Base-by-base conservation (phyloP, 2,888 invertebrate species). In the Drosophila fulvimacula region DNA sequence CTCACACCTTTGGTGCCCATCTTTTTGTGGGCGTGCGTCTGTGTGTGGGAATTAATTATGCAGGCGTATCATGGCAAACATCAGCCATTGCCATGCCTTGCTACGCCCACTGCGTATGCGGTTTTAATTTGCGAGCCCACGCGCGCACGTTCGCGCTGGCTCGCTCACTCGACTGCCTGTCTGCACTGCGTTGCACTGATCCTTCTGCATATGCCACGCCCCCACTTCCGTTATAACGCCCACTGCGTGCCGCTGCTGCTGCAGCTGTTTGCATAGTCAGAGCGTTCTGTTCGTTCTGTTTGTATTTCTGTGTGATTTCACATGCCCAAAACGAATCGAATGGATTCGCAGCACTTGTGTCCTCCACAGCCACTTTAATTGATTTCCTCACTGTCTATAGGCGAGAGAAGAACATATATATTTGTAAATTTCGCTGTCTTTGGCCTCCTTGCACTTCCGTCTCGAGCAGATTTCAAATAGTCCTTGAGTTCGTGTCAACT, bases 51-150 rank as follows among this genome's bases (percentile, higher is more conserved):
- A 83, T 86, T 88, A 86, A 86, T 86, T 86, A 86, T 86, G 87
- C 88, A 86, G 81, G 86, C 85, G 76, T 86, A 88, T 86, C 88
- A 81, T 86, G 80, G 81, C 70, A 82, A 76, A 76, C 78, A 82
- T 69, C 76, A 48, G 48, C 30, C 41, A 75, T 73, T 68, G 71
- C 62, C 41, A 27, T 49, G 64, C 56, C 73, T 13, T 9, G 15
- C 27, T 9, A 13, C 34, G 24, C 21, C 38, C 30, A 59, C 59
- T 88, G 79, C 73, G 83, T 80, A 56, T 88, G 81, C 62, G 88
- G 87, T 76, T 86, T 88, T 80, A 86, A 86, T 86, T 86, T 88
- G 81, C 53, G 65, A 79, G 73, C 24, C 32, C 48, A 32, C 13
- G 30, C 48, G 48, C 30, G 30, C 30, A 7, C 27, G n/a, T n/a